Evolutionary conservation across 2,888 invertebrate genomes (phyloP).

Genomic region (Leucoma salicis): DNA sequence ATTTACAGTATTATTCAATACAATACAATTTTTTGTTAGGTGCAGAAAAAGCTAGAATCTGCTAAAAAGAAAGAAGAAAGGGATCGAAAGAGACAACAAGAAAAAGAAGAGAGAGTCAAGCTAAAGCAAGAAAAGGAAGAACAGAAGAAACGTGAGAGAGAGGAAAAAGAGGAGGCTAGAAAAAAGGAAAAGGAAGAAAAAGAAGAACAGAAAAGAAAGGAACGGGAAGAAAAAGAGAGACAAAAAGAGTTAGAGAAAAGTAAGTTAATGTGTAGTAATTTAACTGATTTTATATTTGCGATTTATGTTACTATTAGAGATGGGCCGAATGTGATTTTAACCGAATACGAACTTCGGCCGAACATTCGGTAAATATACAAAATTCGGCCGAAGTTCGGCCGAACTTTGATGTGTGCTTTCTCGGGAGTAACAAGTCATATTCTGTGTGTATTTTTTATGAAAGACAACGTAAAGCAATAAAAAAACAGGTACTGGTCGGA

Average conservation of each 20-base stretch:
- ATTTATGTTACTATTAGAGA: too few species aligned
- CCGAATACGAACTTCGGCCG: too few species aligned
- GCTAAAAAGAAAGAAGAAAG: conserved; percentile 82
- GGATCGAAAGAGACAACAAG: conserved; percentile 69
- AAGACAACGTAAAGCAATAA: too few species aligned
- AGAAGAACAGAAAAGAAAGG: conserved; percentile 76
- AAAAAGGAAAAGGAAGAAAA: conserved; percentile 76
- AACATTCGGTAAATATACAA: too few species aligned
- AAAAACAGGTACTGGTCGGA: too few species aligned
- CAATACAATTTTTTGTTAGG: too few species aligned
- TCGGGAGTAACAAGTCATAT: too few species aligned
- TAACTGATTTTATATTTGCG: neutral
- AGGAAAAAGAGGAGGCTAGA: conserved; percentile 72
- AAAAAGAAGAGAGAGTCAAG: conserved; percentile 74
- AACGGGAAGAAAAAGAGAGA: conserved; percentile 78
- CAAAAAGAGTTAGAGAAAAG: conserved; percentile 81
- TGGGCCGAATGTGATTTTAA: too few species aligned
- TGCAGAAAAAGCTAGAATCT: conserved; percentile 81
- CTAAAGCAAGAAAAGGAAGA: conserved; percentile 70
- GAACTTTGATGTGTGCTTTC: too few species aligned
- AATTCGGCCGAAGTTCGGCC: too few species aligned
- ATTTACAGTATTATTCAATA: too few species aligned
- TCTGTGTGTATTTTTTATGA: too few species aligned
- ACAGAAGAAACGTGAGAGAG: conserved; percentile 59
- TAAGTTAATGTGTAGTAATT: conserved; percentile 29